Conservation (phyloP, 2,113 vertebrate genomes). For the Epinephelus moara region DNA sequence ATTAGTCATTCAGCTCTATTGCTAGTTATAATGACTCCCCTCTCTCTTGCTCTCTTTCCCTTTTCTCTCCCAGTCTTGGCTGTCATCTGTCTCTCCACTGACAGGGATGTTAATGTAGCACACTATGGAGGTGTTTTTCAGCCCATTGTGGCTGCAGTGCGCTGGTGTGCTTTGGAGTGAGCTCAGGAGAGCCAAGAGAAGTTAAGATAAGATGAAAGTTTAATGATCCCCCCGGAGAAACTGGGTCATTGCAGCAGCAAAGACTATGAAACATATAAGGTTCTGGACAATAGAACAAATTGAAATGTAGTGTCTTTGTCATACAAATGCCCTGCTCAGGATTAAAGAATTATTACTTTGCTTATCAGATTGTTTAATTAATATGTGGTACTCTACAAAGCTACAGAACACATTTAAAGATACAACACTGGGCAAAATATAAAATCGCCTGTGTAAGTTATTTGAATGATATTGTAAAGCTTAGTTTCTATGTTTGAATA, state of each 20-base stretch:
- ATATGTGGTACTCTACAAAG: background rate
- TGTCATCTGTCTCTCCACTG: slow-evolving; percentile 47
- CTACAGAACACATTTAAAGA: background rate
- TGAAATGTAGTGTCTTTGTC: slow-evolving; percentile 27
- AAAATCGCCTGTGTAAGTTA: background rate
- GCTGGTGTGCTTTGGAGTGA: slow-evolving; percentile 40
- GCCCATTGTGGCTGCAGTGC: slow-evolving; percentile 16
- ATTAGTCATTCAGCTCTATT: slow-evolving; percentile 66
- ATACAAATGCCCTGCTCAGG: slow-evolving; percentile 14
- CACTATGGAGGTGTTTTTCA: slow-evolving; percentile 34
- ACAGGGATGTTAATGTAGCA: slow-evolving; percentile 49
- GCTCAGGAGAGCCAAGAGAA: slow-evolving; percentile 62
- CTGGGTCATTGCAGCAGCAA: slow-evolving; percentile 63
- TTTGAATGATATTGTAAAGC: background rate
- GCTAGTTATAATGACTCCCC: slow-evolving; percentile 38
- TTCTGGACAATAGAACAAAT: slow-evolving; percentile 48
- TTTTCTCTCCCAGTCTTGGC: slow-evolving; percentile 25
- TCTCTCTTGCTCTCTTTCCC: slow-evolving; percentile 13
- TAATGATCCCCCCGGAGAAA: slow-evolving; percentile 74
- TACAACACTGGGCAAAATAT: too few species aligned
- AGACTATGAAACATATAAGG: slow-evolving; percentile 46
- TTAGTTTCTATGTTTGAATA: too few species aligned
- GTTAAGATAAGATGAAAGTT: slow-evolving; percentile 68
- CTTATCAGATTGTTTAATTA: background rate
- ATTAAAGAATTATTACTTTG: slow-evolving; percentile 22